A percentile compares a stretch with the other conserved stretches of the same genome.
These are phyloP conservation scores for Hestina assimilis DNA, from an alignment of 1,140 invertebrate species.

Conservation along the genomic window DNA sequence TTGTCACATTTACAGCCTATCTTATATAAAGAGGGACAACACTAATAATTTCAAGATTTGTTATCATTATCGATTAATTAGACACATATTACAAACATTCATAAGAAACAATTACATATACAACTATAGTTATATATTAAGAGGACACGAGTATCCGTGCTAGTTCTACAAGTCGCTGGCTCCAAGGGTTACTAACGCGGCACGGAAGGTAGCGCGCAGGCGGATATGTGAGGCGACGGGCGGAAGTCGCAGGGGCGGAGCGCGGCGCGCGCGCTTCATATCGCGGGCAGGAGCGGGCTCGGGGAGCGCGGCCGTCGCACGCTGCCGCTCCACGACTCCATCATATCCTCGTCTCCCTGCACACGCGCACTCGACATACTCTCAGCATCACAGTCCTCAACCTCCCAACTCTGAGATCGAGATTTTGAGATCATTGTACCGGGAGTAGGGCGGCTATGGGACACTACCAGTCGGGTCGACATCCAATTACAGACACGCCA, in stretches of 20 bases:
- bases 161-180: neutral
- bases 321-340: constrained; percentile 65
- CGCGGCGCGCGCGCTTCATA: constrained; percentile 37
- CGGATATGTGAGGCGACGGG: constrained; percentile 38
- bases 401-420: constrained; percentile 76
- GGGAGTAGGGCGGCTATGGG: constrained; percentile 21
- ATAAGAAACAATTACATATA: constrained; percentile 17
- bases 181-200: constrained; percentile 20
- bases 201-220: constrained; percentile 31
- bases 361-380: constrained; percentile 77
- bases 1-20: constrained; percentile 25
- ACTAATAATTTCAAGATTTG: constrained; percentile 5
- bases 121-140: constrained; percentile 3
- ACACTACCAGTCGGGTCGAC: constrained; percentile 18
- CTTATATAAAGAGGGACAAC: constrained; percentile 21
- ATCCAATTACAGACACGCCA: constrained; percentile 20
- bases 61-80: too few relatives aligned
- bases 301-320: constrained; percentile 62
- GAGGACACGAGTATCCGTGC: constrained; percentile 3
- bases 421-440: constrained; percentile 64
- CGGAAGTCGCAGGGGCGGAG: constrained; percentile 4
- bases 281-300: constrained; percentile 62
- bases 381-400: constrained; percentile 74
- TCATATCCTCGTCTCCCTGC: constrained; percentile 78
- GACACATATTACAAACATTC: constrained; percentile 12